phyloP scores from a whole-genome alignment of 1,140 invertebrate genomes.

The Drosophila nasuta region DNA sequence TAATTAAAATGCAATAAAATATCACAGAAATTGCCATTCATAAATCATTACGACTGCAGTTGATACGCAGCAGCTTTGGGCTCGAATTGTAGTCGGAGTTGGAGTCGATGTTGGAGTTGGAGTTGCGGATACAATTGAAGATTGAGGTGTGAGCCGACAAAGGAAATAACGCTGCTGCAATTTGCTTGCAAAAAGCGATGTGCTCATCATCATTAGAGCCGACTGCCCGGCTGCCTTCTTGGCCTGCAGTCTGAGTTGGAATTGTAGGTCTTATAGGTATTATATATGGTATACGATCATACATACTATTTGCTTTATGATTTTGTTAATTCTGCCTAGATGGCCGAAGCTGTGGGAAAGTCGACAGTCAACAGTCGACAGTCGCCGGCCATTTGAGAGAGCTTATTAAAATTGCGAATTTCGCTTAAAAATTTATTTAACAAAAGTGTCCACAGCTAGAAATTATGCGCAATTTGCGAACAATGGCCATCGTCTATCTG shows the following conservation, averaged over 20 bases:
- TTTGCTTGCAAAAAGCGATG: slow-evolving; percentile 78
- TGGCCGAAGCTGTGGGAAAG: slow-evolving; percentile 59
- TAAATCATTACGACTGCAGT: slow-evolving; percentile 72
- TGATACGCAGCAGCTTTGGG: slow-evolving; percentile 33
- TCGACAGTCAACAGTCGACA: not conserved
- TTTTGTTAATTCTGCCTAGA: slow-evolving; percentile 73
- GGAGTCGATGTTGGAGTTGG: not conserved
- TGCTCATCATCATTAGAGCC: slow-evolving; percentile 79
- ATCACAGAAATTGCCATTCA: slow-evolving; percentile 71
- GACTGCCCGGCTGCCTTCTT: slow-evolving; percentile 8
- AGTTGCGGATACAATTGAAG: slow-evolving; percentile 56
- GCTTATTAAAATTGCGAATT: slow-evolving; percentile 45
- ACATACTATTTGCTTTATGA: slow-evolving; percentile 79
- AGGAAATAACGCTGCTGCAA: slow-evolving; percentile 77
- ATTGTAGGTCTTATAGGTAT: slow-evolving; percentile 9
- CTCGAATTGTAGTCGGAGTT: slow-evolving; percentile 10
- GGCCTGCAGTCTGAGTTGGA: slow-evolving; percentile 9
- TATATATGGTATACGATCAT: slow-evolving; percentile 36
- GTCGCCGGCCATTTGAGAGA: slow-evolving; percentile 6
- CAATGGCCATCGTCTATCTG: slow-evolving; percentile 57
- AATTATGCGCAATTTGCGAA: slow-evolving; percentile 79
- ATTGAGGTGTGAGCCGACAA: slow-evolving; percentile 78
- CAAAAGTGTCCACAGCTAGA: slow-evolving; percentile 29
- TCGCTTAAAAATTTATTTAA: slow-evolving; percentile 43
- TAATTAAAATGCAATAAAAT: slow-evolving; percentile 84